Base-by-base conservation (phyloP, 2,888 invertebrate species). In the Orchestes rusci region DNA sequence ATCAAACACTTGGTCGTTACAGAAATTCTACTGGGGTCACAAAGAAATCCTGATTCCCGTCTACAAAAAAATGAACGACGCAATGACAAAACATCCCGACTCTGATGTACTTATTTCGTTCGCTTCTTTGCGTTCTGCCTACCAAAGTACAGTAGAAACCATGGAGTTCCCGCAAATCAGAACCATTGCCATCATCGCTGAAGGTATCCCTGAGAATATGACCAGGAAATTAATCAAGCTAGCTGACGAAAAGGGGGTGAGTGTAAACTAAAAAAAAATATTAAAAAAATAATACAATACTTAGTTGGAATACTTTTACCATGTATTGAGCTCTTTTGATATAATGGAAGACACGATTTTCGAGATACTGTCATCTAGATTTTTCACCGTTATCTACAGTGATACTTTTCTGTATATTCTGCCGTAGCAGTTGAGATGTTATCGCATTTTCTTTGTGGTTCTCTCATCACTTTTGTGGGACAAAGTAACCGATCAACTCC, bases 11-110 rank as follows among this genome's bases (percentile, higher is more conserved):
- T n/a, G 20, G 8, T 10, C 2, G 19, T 1, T 32, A 15, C 23
- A 96, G 71, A 99, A 99, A 69, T 99, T 92, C 73, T 99, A 99
- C 69, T 99, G 96, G 84, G 99, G 99, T 1, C 97, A 99, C 70
- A 94, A 96, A 66, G 97, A 97, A 67, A 85, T 95, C 35, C 77
- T 94, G 17, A 82, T 94, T 60, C 87, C 84, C 1, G 80, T 96
- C 4, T 99, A 97, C 73, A 95, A 95, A 58, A 90, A 88, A 61
- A 95, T 99, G 94, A 84, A 83, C 52, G 93, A 95, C 59, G 95
- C 96, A 1, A 93, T 97, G 82, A 77, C 77, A 4, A 94, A 93
- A 58, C 96, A 99, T 47, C 84, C 88, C 15, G 91, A 94, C 45
- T 96, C 95, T 1, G 90, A 93, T 53, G 93, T 96, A 0, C 74